Evolutionary conservation across 2,888 invertebrate genomes (phyloP).

Genomic region (Drosophila rubida): DNA sequence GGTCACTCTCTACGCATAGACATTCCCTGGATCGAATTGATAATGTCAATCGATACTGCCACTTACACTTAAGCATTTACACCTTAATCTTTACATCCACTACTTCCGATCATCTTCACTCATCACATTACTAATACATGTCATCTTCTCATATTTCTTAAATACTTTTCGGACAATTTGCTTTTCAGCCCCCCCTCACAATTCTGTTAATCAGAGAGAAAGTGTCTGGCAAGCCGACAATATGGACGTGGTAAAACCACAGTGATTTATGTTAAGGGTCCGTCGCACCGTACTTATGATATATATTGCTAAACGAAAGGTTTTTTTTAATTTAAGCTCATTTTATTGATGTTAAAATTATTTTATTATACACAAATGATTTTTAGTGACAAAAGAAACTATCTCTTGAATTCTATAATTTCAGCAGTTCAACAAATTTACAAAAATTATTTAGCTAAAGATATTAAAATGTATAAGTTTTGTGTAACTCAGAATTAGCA

Average conservation of each 20-base stretch:
- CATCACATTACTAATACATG: no score
- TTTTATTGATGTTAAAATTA: conserved; percentile 10
- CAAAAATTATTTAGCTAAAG: no score
- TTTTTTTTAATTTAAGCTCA: conserved; percentile 3
- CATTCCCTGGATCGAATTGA: conserved; percentile 24
- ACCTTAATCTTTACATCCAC: background rate
- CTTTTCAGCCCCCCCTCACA: conserved; percentile 26
- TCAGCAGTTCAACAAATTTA: no score
- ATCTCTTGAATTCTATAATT: no score
- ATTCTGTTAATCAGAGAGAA: conserved; percentile 53
- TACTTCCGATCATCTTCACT: background rate
- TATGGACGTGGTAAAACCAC: conserved; percentile 50
- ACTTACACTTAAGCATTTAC: no score
- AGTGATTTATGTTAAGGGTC: conserved; percentile 62
- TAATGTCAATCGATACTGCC: conserved; percentile 14
- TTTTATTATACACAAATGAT: no score
- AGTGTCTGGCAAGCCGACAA: conserved; percentile 42
- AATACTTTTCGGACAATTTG: no score
- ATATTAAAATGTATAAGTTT: no score
- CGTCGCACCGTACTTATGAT: conserved; percentile 46
- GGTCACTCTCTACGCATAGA: conserved; percentile 13
- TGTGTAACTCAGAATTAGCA: no score
- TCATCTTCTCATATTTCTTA: no score
- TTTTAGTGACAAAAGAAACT: no score
- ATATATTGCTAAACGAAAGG: conserved; percentile 44